A percentile compares a stretch with the other conserved stretches of the same genome.
Evolutionary conservation across 2,113 vertebrate genomes (phyloP).

Genomic region (Mionectes macconnelli): DNA sequence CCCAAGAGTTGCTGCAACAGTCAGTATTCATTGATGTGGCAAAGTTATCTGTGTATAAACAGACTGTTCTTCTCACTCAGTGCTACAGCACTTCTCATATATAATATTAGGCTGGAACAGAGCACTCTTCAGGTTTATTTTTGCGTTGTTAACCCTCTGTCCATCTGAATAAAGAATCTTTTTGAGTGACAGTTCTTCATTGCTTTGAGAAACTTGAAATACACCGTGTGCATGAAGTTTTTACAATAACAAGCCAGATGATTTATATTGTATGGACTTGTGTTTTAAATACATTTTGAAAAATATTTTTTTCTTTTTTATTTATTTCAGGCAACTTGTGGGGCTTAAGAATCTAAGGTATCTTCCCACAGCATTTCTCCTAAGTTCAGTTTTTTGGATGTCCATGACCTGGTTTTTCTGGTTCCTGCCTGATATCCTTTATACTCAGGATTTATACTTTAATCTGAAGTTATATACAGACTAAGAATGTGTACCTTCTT

Average conservation of each 20-base stretch:
- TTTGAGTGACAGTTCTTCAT: not conserved
- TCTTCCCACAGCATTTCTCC: slow-evolving; percentile 80
- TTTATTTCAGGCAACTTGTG: slow-evolving; percentile 77
- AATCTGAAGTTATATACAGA: fast-evolving
- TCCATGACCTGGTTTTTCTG: slow-evolving; percentile 88
- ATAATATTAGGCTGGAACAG: not conserved
- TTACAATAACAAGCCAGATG: not conserved
- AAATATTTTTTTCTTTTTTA: not conserved
- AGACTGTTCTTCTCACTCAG: not conserved
- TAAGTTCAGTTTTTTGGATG: slow-evolving; percentile 92
- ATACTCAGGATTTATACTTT: not conserved
- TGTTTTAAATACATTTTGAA: not conserved
- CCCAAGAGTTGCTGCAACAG: not conserved
- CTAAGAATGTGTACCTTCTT: not conserved
- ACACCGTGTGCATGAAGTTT: not conserved
- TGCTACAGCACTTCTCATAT: not conserved
- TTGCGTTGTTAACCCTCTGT: not conserved
- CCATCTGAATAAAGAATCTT: not conserved
- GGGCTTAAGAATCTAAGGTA: slow-evolving; percentile 73
- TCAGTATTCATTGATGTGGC: not conserved
- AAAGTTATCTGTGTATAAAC: not conserved
- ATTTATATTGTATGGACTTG: not conserved
- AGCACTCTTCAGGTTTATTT: not conserved
- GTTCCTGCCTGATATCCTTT: slow-evolving; percentile 96
- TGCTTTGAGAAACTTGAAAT: not conserved